Conservation (phyloP, 2,797 vertebrate genomes). For the Calcarius lapponicus region DNA sequence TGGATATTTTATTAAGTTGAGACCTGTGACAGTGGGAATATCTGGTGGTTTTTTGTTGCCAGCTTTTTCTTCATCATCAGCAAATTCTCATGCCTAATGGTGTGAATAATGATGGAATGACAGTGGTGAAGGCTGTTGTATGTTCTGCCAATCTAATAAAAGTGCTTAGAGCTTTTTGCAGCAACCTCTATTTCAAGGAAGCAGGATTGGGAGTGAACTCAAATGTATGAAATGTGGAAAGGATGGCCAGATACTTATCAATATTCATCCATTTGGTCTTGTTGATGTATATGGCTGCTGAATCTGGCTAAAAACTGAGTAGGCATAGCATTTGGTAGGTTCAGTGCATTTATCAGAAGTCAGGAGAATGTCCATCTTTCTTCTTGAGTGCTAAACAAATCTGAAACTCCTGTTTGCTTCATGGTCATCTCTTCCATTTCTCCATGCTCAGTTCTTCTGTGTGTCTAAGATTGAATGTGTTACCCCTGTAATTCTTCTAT, state of each 20-base stretch:
- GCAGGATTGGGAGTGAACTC: not conserved
- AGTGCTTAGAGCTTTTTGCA: not conserved
- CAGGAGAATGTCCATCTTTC: not conserved
- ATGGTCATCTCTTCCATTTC: not conserved
- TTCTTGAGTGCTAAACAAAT: not conserved
- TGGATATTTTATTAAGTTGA: not conserved
- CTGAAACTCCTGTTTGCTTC: not conserved
- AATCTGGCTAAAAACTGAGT: not conserved
- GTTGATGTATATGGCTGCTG: not conserved
- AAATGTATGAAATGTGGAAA: not conserved
- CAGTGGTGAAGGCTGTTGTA: not conserved
- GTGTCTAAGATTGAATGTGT: not conserved
- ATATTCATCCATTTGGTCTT: not conserved
- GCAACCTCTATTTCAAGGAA: not conserved
- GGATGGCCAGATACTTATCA: not conserved
- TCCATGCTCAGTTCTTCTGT: not conserved
- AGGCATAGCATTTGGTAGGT: not conserved
- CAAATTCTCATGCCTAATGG: accelerated
- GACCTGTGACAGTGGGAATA: not conserved
- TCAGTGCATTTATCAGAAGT: not conserved
- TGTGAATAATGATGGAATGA: not conserved
- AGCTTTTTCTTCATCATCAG: not conserved
- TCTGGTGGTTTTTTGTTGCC: not conserved
- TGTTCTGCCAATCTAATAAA: not conserved
- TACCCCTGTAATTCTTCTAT: not conserved